Conservation (phyloP, 2,888 invertebrate species). For the Griposia aprilina region DNA sequence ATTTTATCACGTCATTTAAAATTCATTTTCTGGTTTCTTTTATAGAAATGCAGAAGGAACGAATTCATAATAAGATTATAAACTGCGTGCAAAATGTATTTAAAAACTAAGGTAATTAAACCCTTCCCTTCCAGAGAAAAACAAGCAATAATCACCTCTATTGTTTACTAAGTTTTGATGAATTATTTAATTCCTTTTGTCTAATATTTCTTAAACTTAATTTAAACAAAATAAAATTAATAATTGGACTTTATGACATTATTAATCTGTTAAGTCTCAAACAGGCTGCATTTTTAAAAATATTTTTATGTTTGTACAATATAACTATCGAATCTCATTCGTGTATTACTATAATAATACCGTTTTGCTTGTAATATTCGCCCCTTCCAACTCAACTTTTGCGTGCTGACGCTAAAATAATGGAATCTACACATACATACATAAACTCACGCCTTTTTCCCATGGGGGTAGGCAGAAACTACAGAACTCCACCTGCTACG, state of each 20-base stretch:
- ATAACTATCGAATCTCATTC: constrained; percentile 63
- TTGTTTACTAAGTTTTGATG: neutral
- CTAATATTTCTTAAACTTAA: constrained; percentile 5
- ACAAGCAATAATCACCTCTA: neutral
- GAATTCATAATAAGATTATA: neutral
- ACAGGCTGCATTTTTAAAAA: constrained; percentile 38
- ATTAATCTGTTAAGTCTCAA: constrained; percentile 12
- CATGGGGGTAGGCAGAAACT: too few species aligned
- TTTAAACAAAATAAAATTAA: neutral
- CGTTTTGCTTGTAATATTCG: constrained; percentile 57
- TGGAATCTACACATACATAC: neutral
- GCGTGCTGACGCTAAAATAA: constrained; percentile 33
- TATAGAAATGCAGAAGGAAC: constrained; percentile 14
- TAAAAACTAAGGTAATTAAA: neutral
- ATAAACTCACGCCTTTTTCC: too few species aligned
- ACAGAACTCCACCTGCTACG: too few species aligned
- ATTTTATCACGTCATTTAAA: constrained; percentile 10
- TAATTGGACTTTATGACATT: constrained; percentile 14
- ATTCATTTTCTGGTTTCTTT: constrained; percentile 12
- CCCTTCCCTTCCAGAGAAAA: neutral
- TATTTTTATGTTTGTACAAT: constrained; percentile 58
- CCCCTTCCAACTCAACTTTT: constrained; percentile 44
- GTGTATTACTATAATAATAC: constrained; percentile 33
- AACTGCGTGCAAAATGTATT: neutral
- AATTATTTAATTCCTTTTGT: neutral